Conservation (phyloP, 2,888 invertebrate genomes). For the Drosophila anomelani region DNA sequence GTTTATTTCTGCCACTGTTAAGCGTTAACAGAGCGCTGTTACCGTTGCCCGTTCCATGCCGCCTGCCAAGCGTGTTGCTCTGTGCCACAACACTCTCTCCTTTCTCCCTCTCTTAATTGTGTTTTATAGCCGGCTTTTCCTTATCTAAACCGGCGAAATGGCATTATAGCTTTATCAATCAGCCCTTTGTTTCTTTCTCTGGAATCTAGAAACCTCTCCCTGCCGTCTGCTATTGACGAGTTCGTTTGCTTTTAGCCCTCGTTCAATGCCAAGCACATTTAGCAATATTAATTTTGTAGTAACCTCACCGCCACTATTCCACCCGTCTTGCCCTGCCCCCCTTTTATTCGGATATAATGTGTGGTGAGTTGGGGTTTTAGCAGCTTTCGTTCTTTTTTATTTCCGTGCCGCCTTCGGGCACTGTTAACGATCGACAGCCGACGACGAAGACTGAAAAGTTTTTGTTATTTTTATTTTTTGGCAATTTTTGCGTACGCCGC, state of each 20-base stretch:
- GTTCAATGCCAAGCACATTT: constrained; percentile 40
- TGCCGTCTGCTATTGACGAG: constrained; percentile 21
- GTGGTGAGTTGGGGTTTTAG: constrained; percentile 62
- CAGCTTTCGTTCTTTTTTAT: constrained; percentile 72
- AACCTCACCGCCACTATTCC: not conserved
- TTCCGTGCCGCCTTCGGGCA: constrained; percentile 56
- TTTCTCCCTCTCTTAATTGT: constrained; percentile 22
- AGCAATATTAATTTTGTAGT: constrained; percentile 11
- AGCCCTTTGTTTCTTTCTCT: not conserved
- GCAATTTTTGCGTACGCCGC: constrained; percentile 60
- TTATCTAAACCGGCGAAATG: constrained; percentile 76
- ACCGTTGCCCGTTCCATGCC: constrained; percentile 24
- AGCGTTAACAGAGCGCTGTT: constrained; percentile 46
- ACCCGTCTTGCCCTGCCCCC: constrained; percentile 20
- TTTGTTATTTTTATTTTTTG: constrained; percentile 47
- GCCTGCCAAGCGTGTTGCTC: constrained; percentile 3
- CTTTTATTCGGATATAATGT: constrained; percentile 20
- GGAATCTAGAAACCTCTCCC: not conserved
- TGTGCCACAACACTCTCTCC: constrained; percentile 6
- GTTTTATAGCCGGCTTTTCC: constrained; percentile 61
- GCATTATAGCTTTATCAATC: constrained; percentile 37
- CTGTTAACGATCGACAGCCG: constrained; percentile 36
- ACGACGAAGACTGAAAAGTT: constrained; percentile 40
- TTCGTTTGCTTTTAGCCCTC: constrained; percentile 12
- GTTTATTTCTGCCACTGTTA: constrained; percentile 67